Base-by-base conservation (phyloP, 2,797 vertebrate genomes). In the Heliangelus exortis region DNA sequence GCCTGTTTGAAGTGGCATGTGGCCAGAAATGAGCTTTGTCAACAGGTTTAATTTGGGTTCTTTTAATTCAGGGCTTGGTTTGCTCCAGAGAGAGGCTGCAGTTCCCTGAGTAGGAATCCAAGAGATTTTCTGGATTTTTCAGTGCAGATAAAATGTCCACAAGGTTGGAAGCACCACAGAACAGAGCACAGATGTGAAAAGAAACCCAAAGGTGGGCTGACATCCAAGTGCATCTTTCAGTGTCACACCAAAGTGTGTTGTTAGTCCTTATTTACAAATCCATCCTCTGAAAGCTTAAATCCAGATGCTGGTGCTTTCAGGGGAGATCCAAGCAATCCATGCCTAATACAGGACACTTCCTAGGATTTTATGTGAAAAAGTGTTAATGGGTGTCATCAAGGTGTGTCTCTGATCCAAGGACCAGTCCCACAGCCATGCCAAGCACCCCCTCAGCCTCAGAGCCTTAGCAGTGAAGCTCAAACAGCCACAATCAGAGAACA, bases 1-100 rank as follows among this genome's bases (percentile, higher is more conserved):
- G 96, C 95, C 81, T 97, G 95, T 97, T 98, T 97, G 94, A 83
- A 93, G 89, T 98, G 98, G 98, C 97, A 28, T 22, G 12, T 25
- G 66, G 97, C 97, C 98, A 98, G 96, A 66, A 92, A 54, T 36
- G 86, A 95, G 74, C 74, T 95, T 95, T 95, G 95, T 96, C 97
- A 97, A 95, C 87, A 95, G 92, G 55, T 73, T 93, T 95, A 89
- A 91, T 96, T 96, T 95, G 94, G 89, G 78, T 85, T 87, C 85
- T 95, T 89, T 90, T 74, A 45, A 96, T 94, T 95, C 94, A 67
- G 75, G 75, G 50, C 72, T 94, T 53, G 66, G 59, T 81, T 57
- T 68, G 78, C 79, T 83, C 55, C 45, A 53, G 72, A 36, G 58
- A 33, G 29, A 74, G 47, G 45, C 55, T 79, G 78, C 66, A 50